phyloP scores from a whole-genome alignment of 2,888 invertebrate species.

The Neoascia interrupta region DNA sequence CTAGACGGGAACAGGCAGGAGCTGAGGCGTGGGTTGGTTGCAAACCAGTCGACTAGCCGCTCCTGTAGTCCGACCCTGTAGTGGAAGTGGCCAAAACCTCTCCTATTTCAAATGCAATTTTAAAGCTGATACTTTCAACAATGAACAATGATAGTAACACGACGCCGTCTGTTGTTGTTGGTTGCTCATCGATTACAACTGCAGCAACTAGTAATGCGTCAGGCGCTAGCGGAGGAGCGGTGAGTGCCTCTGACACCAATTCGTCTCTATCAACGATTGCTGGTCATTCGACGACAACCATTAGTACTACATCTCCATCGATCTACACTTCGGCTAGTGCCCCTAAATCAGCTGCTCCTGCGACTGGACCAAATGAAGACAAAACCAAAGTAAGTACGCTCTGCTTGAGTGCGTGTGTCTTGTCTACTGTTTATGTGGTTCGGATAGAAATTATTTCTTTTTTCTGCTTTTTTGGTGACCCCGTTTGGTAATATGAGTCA shows the following conservation, averaged over 20 bases:
- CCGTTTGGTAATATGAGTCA: too few relatives aligned
- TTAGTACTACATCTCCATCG: constrained; percentile 45
- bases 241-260: constrained; percentile 37
- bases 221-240: constrained; percentile 1
- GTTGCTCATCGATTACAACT: constrained; percentile 59
- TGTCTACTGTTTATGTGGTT: too few relatives aligned
- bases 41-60: not conserved
- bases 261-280: constrained; percentile 27
- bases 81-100: constrained; percentile 1
- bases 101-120: constrained; percentile 57
- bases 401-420: too few relatives aligned
- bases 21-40: not conserved
- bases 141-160: constrained; percentile 66
- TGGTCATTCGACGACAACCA: constrained; percentile 46
- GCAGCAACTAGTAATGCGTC: constrained; percentile 38
- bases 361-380: constrained; percentile 41
- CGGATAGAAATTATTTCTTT: too few relatives aligned
- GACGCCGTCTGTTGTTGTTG: constrained; percentile 52
- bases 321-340: constrained; percentile 47
- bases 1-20: not conserved
- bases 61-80: not conserved
- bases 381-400: constrained; percentile 46
- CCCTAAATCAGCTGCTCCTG: constrained; percentile 34
- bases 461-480: too few relatives aligned
- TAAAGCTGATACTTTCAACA: constrained; percentile 45